Base-by-base conservation (phyloP, 2,888 invertebrate genomes). In the Acronicta psi region DNA sequence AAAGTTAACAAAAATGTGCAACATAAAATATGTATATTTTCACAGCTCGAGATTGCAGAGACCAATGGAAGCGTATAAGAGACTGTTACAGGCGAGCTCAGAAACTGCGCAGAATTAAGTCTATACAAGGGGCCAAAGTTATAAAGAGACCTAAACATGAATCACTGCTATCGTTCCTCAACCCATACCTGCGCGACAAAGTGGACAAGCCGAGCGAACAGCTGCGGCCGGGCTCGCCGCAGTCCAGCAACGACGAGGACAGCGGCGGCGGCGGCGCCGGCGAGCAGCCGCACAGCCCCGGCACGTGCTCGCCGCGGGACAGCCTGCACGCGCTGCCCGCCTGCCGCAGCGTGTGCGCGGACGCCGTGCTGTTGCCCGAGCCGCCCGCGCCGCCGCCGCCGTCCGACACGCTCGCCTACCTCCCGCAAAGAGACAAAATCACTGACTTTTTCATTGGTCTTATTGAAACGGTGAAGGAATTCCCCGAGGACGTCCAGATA, bases 371-470 rank as follows among this genome's bases (percentile, higher is more conserved):
- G 25, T 13, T 43, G 53, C 9, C 53, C 6, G 23, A 23, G 6
- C 23, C 23, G 23, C 23, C 23, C 23, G 1, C 23, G 23, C 20
- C 20, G 20, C 20, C 5, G 2, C 23, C 7, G 7, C 23, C 4
- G 6, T 23, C 23, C 7, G 23, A 23, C 23, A 4, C 18, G 13
- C 29, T 7, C 11, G 29, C 29, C 29, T 23, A 23, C 11, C 29
- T 3, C 1, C 58, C 46, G 10, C 66, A 13, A 4, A n/a, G 46
- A 8, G 61, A 66, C 46, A 60, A 60, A 13, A 14, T 60, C 29
- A 67, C 69, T 9, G 65, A 65, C 37, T 65, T 66, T 45, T 66
- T 66, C 47, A 68, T 68, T 59, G 68, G 68, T 6, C 51, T 65
- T 5, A 31, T 68, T 14, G 64, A 65, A 41, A 65, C 65, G 43